Evolutionary conservation across 2,113 vertebrate genomes (phyloP).

Genomic region (Paracyprichromis sp.): DNA sequence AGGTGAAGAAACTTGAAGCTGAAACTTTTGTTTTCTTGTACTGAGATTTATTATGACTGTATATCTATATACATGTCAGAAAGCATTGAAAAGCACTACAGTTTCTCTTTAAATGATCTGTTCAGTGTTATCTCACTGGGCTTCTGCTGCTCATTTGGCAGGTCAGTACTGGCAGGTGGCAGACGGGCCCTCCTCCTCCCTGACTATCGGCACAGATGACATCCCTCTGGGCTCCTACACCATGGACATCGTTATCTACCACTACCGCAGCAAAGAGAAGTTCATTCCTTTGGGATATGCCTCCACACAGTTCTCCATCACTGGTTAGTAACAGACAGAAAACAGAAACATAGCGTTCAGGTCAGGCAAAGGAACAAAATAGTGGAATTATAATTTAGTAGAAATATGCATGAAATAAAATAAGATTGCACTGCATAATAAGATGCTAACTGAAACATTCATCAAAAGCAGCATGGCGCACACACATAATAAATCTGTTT

Average conservation of each 20-base stretch:
- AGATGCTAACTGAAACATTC: neutral
- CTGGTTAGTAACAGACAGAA: conserved; percentile 55
- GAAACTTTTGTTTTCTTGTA: neutral
- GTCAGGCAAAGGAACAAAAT: neutral
- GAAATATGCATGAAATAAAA: neutral
- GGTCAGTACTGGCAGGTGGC: conserved; percentile 89
- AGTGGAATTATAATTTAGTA: neutral
- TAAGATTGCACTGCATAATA: neutral
- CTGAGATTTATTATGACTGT: neutral
- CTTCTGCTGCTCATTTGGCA: conserved; percentile 32
- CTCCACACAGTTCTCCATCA: conserved; percentile 82
- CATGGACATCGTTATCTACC: conserved; percentile 89
- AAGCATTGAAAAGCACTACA: neutral
- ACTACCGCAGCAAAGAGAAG: conserved; percentile 79
- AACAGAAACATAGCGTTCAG: neutral
- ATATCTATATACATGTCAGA: neutral
- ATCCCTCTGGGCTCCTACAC: conserved; percentile 79
- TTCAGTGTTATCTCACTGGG: neutral
- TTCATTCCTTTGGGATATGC: conserved; percentile 83
- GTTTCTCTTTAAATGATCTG: neutral
- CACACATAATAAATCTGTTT: neutral
- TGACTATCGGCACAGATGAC: conserved; percentile 77
- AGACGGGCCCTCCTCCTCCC: conserved; percentile 76
- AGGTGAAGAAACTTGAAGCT: neutral
- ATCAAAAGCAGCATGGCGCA: accelerated